Base-by-base conservation (phyloP, 2,888 invertebrate species). In the Scaptomyza tumidula region DNA sequence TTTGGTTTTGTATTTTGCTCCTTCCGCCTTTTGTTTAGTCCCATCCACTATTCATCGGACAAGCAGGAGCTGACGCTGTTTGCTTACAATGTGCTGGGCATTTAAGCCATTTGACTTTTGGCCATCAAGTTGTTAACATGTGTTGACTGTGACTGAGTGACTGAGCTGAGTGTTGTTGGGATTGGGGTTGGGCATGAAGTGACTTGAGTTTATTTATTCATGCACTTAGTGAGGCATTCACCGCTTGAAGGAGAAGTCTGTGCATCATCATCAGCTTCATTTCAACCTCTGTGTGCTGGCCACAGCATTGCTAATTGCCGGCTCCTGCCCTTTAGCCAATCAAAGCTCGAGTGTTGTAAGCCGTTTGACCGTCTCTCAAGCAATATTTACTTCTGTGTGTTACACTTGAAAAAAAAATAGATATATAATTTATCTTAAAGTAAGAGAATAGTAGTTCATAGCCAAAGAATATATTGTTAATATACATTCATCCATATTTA, bases 91-190 rank as follows among this genome's bases (percentile, higher is more conserved):
- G 83, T 83, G 75, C 76, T 62, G 78, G 78, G 73, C 86, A 86
- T 82, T 75, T 84, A 84, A 81, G 78, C 84, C 84, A 84, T 81
- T 86, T 86, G 83, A 84, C 83, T 84, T 84, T 84, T 84, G 81
- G 84, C 75, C 85, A 83, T 83, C 84, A 84, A 86, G 82, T 86
- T 84, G 85, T 85, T 86, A 86, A 83, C 83, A 83, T 86, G 87
- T 82, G 85, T 84, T 85, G 82, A 75, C 71, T 78, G 66, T 52
- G 74, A 64, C 53, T 57, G 49, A 35, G 35, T 16, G 37, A 19
- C 6, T 14, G 37, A 50, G 50, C 48, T 46, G 24, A 33, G 49
- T 37, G 39, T 13, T 14, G 39, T 24, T 61, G 50, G 29, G 11
- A 9, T 7, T n/a, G 7, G 41, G 35, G 58, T 41, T 37, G 37